Base-by-base conservation (phyloP, 2,113 vertebrate species). In the Eleginops maclovinus region DNA sequence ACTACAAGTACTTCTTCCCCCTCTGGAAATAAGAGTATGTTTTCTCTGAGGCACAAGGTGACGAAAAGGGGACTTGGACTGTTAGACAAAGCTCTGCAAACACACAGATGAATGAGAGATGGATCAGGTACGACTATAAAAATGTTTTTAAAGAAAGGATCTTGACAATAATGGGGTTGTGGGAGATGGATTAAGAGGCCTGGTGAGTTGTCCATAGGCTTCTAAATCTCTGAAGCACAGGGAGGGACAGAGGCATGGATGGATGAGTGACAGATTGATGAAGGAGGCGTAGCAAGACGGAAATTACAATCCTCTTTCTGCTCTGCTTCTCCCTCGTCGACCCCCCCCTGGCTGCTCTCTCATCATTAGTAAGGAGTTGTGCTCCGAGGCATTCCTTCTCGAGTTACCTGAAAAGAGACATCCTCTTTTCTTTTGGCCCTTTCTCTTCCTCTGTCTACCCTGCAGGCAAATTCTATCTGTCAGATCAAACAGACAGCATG, bases 361-460 rank as follows among this genome's bases (percentile, higher is more conserved):
- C 84, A 89, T 91, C 93, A 93, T 91, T 90, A 91, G 75, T 87
- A 85, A 90, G 85, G 84, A 92, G 87, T 82, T 88, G 77, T 81
- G 89, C 91, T 87, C 67, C 14, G 14, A 91, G 90, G 84, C 86
- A 88, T 77, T 84, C 74, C 92, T 88, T 85, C 91, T 95, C 93
- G 82, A 54, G 83, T 95, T 95, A 94, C 95, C 86, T 77, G 84
- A 90, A 92, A 93, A 90, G 83, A 94, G 88, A 94, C 91, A 91
- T 92, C 87, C 90, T 92, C 84, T 90, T 91, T 92, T 91, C 87
- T 90, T 91, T 82, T 88, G 86, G 72, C 88, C 78, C 86, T 88
- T 87, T 92, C 76, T 84, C 84, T 89, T 90, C 86, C 84, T 88
- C 82, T 61, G 74, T 88, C 88, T 93, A 82, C 87, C 94, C 87